Evolutionary conservation across 2,888 invertebrate species (phyloP), one percentile per base, ranked within the genome.

Genomic region (Melitaea athalia): DNA sequence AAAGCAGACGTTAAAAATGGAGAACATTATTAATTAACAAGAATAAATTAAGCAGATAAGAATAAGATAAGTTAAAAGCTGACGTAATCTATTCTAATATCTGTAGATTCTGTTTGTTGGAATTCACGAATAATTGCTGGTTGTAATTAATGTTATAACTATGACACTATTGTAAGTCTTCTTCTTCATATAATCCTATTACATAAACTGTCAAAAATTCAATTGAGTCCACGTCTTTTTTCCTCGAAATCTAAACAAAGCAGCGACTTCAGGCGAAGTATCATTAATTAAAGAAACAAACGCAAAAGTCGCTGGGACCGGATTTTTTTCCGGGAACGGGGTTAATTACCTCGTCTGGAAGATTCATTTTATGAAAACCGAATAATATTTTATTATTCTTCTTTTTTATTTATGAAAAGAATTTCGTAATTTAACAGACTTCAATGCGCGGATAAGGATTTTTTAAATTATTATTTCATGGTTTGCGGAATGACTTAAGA

Each of bases 221-320:
- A 53, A 60, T 66, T 42, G 59, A 66, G 15, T 55, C 24, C 5
- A 31, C 12, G 31, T 31, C 53, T 47, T 53, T 63, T 63, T 62
- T 50, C 15, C 43, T 15, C 38, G 55, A 64, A 59, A 53, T 69
- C 65, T 69, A 66, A 66, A 59, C 69, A 69, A 69, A 66, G 63
- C 63, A 43, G 42, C 45, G 31, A 50, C 47, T 63, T 66, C 59
- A 59, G 61, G 49, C 38, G n/a, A 53, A 59, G 59, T 59, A 69
- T 69, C 63, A 66, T 63, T 69, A 62, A 65, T 62, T 69, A 66
- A 63, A 53, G 63, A 65, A 66, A 69, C 63, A 63, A 69, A 66
- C 49, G 49, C 53, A 47, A 60, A 57, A 66, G 59, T 63, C 59
- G 63, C 53, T 14, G 53, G 38, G n/a, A 17, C 15, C 43, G 38